Conservation (phyloP, 2,888 invertebrate genomes). For the Calephelis perditalis region DNA sequence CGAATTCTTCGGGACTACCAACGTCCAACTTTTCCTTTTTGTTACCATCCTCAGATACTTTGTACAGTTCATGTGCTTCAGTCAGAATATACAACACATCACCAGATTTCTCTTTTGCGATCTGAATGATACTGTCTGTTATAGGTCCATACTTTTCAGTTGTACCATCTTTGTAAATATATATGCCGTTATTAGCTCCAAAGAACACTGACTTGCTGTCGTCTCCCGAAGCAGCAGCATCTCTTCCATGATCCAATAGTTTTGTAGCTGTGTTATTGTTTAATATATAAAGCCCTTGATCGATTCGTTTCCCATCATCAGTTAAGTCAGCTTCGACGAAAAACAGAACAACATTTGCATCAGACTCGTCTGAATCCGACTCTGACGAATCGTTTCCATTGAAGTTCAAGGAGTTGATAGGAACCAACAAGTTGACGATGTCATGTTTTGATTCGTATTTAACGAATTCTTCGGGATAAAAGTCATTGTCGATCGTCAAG, state of each 20-base stretch:
- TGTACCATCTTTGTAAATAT: slow-evolving; percentile 35
- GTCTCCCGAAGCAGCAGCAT: slow-evolving; percentile 38
- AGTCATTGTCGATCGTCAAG: slow-evolving; percentile 23
- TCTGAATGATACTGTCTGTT: slow-evolving; percentile 32
- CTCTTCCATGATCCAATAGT: slow-evolving; percentile 42
- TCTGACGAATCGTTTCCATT: slow-evolving; percentile 19
- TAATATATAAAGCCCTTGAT: slow-evolving; percentile 41
- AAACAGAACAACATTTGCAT: slow-evolving; percentile 26
- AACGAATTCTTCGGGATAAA: slow-evolving; percentile 21
- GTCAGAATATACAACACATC: slow-evolving; percentile 50
- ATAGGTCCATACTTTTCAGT: slow-evolving; percentile 34
- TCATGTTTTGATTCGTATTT: slow-evolving; percentile 30
- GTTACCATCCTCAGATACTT: slow-evolving; percentile 48
- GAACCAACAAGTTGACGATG: slow-evolving; percentile 32
- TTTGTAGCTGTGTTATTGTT: slow-evolving; percentile 35
- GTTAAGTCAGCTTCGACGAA: slow-evolving; percentile 35
- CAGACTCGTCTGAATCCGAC: slow-evolving; percentile 23
- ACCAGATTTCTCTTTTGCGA: slow-evolving; percentile 27
- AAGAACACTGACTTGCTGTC: slow-evolving; percentile 40
- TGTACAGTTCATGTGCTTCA: slow-evolving; percentile 44
- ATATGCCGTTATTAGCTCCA: slow-evolving; percentile 47
- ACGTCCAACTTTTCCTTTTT: slow-evolving; percentile 41
- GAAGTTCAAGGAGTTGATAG: slow-evolving; percentile 32
- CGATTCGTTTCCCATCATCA: slow-evolving; percentile 18
- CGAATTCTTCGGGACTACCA: slow-evolving; percentile 45